Evolutionary conservation across 2,797 vertebrate species (phyloP).

Genomic region (Numenius phaeopus): DNA sequence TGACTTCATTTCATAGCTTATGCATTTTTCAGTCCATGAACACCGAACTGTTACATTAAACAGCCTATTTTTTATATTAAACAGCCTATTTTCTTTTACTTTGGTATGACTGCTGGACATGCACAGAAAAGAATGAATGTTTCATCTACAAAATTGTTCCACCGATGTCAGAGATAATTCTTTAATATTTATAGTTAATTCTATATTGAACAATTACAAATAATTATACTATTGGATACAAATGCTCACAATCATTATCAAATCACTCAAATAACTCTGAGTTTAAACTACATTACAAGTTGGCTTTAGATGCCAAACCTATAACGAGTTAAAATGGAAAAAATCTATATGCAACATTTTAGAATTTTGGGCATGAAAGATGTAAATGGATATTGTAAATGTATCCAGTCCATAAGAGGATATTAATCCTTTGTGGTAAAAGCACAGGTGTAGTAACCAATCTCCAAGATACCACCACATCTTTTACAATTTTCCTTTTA

Average conservation of each 20-base stretch:
- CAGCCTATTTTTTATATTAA: neutral
- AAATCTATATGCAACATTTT: neutral
- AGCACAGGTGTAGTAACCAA: neutral
- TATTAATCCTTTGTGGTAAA: neutral
- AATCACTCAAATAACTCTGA: neutral
- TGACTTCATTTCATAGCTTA: neutral
- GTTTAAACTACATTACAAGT: neutral
- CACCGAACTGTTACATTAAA: neutral
- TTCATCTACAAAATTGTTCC: neutral
- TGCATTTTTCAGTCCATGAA: neutral
- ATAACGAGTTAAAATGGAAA: fast-evolving
- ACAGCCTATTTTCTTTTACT: neutral
- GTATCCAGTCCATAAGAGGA: neutral
- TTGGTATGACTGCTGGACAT: neutral
- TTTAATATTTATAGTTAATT: neutral
- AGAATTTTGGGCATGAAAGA: neutral
- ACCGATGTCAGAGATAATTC: neutral
- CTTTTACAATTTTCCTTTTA: neutral
- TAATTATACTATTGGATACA: neutral
- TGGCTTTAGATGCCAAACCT: neutral
- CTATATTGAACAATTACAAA: neutral
- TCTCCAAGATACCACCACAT: neutral
- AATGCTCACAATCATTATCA: neutral
- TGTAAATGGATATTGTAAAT: neutral
- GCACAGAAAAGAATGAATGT: neutral